Evolutionary conservation across 2,888 invertebrate genomes (phyloP).

Genomic region (Ephialtes manifestator): DNA sequence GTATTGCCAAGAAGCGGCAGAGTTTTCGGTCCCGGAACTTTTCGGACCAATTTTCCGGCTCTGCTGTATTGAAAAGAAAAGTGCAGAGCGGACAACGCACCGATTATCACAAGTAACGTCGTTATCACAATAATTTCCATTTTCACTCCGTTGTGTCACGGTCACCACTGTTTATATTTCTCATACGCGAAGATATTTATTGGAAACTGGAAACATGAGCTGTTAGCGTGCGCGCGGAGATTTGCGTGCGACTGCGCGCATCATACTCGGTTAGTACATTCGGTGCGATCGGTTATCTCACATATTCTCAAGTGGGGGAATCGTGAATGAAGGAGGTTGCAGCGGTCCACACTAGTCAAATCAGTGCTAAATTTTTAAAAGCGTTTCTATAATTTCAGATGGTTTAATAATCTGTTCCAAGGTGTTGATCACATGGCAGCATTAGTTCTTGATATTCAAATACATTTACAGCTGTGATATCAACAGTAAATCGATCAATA

Average conservation of each 20-base stretch:
- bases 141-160: not conserved
- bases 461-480: too few species aligned
- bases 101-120: constrained; percentile 19
- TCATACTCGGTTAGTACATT: not conserved
- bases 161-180: not conserved
- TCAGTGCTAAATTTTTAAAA: too few species aligned
- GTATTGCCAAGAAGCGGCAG: constrained; percentile 79
- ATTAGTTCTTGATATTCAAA: too few species aligned
- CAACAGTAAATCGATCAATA: too few species aligned
- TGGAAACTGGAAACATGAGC: not conserved
- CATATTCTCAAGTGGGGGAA: not conserved
- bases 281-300: not conserved
- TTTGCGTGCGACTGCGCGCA: not conserved
- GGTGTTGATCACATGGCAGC: too few species aligned
- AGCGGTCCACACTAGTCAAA: too few species aligned
- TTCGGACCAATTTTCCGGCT: constrained; percentile 74
- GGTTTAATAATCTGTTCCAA: too few species aligned
- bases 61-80: constrained; percentile 73
- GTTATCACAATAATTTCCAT: constrained; percentile 29
- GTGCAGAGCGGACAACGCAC: constrained; percentile 56
- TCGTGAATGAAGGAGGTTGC: not conserved
- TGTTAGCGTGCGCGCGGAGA: not conserved
- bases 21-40: constrained; percentile 79
- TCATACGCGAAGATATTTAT: not conserved
- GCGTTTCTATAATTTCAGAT: too few species aligned